Evolutionary conservation across 2,797 vertebrate species (phyloP).

Genomic region (Erpetoichthys calabaricus): DNA sequence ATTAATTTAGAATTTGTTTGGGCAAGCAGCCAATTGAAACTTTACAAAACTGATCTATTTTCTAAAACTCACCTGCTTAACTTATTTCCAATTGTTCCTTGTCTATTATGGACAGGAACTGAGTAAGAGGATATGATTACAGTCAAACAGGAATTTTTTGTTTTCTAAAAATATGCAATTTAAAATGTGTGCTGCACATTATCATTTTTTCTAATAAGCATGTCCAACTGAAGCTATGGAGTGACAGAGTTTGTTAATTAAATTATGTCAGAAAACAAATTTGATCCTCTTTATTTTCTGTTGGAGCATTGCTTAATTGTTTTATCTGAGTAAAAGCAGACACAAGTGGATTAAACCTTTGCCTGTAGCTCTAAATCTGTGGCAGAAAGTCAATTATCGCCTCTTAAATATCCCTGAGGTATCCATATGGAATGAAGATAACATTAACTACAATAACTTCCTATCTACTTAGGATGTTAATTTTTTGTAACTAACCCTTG

Average conservation of each 20-base stretch:
- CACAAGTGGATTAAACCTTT: constrained; percentile 44
- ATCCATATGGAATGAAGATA: constrained; percentile 66
- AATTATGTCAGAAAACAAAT: constrained; percentile 4
- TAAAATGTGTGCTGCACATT: too few species aligned
- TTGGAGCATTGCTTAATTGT: constrained; percentile 44
- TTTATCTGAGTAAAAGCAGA: constrained; percentile 40
- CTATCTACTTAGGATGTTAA: constrained; percentile 24
- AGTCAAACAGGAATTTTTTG: too few species aligned
- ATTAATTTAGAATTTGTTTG: too few species aligned
- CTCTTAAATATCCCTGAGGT: constrained; percentile 63
- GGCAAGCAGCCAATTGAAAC: too few species aligned
- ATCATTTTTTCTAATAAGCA: too few species aligned
- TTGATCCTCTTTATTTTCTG: constrained; percentile 28
- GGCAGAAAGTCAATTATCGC: constrained; percentile 62
- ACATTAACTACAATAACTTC: constrained; percentile 34
- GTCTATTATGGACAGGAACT: too few species aligned
- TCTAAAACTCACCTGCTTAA: too few species aligned
- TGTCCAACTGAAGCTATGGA: background rate
- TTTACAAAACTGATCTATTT: too few species aligned
- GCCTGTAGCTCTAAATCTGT: constrained; percentile 50
- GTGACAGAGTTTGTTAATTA: background rate
- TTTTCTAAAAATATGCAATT: too few species aligned
- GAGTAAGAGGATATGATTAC: too few species aligned
- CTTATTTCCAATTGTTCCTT: too few species aligned
- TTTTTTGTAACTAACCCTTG: background rate